Evolutionary conservation across 2,113 vertebrate species (phyloP), one percentile per base, ranked within the genome.

Genomic region (Dascyllus trimaculatus): DNA sequence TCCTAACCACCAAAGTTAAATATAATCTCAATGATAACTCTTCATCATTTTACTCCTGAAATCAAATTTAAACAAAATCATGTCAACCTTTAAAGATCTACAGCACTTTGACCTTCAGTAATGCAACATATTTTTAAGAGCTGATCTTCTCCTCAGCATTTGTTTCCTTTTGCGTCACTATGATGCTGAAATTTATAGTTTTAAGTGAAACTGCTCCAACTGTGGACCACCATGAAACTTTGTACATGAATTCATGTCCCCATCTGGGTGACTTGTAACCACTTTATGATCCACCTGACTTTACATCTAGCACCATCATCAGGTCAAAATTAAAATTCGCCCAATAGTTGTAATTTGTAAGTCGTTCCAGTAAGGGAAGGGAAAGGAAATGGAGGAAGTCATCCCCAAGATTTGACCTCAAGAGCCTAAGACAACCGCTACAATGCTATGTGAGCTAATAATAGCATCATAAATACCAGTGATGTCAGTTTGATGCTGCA

Each of bases 161-260:
- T 24, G 19, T 19, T 53, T 69, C 40, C 40, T 48, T 66, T 22
- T 18, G n/a, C 1, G 6, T 11, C 38, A 11, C 61, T 17, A 24
- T 26, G 19, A 75, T 0, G 7, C 7, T 77, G 65, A 62, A 48
- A 70, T 63, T 63, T 70, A 63, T 62, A 60, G 35, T 53, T 78
- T 57, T 38, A 48, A n/a, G 9, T 48, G 3, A 62, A 60, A 68
- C 29, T 6, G 11, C n/a, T 35, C 13, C 22, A 9, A 21, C 22
- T 25, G 52, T 52, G 45, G 11, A 51, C 10, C 17, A 17, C 9
- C 48, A 51, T 51, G 9, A 19, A 21, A 2, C 9, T 51, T 51
- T 51, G 2, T 51, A 51, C n/a, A 51, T 51, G 21, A 4, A 19
- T 10, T 21, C n/a, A 9, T n/a, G 19, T 51, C n/a, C 48, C 6